Conservation (phyloP, 2,797 vertebrate genomes). For the Gallirallus australis region DNA sequence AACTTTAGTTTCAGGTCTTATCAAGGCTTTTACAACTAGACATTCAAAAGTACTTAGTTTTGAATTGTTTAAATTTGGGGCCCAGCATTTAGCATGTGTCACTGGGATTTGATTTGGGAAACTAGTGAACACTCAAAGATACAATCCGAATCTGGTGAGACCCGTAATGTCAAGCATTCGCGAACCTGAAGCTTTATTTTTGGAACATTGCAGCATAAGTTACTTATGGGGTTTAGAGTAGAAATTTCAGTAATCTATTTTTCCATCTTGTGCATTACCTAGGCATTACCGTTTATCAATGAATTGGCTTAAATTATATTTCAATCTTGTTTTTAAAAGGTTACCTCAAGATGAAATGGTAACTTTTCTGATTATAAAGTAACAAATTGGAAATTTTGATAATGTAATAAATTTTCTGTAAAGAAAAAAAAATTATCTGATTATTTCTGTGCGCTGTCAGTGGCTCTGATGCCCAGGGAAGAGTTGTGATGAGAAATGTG, state of each 20-base stretch:
- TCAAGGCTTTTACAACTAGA: neutral
- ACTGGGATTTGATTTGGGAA: conserved; percentile 18
- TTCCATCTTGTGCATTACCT: neutral
- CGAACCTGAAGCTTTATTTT: neutral
- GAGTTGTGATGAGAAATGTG: neutral
- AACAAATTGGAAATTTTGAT: neutral
- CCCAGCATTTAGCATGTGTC: neutral
- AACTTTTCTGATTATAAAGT: neutral
- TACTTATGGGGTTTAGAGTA: neutral
- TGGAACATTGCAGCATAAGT: neutral
- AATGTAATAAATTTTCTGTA: neutral
- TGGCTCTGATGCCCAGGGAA: neutral
- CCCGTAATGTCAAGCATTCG: neutral
- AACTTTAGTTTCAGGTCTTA: neutral
- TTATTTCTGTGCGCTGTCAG: neutral
- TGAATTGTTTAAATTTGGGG: neutral
- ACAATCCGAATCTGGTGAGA: neutral
- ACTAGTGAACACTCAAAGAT: neutral
- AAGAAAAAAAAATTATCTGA: neutral
- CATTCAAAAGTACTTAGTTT: neutral
- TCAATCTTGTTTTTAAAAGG: neutral
- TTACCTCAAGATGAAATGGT: neutral
- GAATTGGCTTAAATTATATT: neutral
- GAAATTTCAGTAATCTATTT: neutral
- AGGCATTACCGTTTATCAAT: neutral